Conservation (phyloP, 2,797 vertebrate genomes). For the Brachyrhaphis roseni region DNA sequence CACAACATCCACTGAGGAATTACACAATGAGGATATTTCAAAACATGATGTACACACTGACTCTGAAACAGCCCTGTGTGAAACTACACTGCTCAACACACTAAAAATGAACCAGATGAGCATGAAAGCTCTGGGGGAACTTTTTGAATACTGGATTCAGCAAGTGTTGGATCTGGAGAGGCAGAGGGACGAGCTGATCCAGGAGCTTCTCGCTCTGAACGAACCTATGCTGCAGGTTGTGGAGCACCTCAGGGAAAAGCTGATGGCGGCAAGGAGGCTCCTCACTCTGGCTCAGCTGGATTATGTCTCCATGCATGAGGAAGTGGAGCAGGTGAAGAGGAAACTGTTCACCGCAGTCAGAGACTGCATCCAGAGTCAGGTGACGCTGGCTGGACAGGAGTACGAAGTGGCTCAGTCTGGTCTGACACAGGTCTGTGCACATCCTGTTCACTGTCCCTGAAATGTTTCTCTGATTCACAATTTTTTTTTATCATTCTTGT, state of each 20-base stretch:
- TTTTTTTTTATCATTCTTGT: not conserved
- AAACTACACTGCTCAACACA: not conserved
- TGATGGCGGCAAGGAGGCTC: constrained; percentile 75
- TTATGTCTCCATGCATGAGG: constrained; percentile 80
- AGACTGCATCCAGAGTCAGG: constrained; percentile 89
- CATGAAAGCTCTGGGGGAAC: constrained; percentile 75
- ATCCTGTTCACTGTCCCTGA: not conserved
- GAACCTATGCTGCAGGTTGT: constrained; percentile 85
- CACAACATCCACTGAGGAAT: constrained; percentile 22
- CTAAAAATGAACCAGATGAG: constrained; percentile 26
- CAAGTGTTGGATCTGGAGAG: constrained; percentile 83
- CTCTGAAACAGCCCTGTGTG: constrained; percentile 9
- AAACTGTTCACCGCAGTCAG: constrained; percentile 86
- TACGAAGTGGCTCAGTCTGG: constrained; percentile 86
- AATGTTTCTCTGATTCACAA: not conserved
- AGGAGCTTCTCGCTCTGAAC: constrained; percentile 82
- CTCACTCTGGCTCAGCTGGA: constrained; percentile 84
- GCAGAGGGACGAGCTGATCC: constrained; percentile 83
- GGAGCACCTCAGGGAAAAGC: constrained; percentile 80
- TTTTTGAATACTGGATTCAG: constrained; percentile 86
- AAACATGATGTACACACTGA: constrained; percentile 2
- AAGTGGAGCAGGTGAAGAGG: constrained; percentile 86
- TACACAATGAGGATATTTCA: constrained; percentile 15
- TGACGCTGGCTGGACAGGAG: constrained; percentile 81
- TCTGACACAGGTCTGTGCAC: constrained; percentile 64